A percentile compares a stretch with the other conserved stretches of the same genome.
Conservation (phyloP, 2,888 invertebrate genomes). For the Heliconius ethilla region DNA sequence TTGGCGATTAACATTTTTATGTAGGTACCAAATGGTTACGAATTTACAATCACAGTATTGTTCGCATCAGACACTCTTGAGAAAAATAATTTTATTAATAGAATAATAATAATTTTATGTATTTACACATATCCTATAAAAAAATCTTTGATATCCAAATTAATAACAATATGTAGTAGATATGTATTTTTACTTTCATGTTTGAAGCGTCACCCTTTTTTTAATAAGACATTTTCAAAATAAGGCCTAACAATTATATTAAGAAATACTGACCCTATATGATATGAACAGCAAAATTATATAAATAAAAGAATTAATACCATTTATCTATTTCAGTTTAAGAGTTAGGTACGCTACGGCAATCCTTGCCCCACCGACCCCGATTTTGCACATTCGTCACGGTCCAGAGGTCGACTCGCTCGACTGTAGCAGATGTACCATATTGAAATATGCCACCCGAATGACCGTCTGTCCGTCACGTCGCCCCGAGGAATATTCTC, state of each 20-base stretch:
- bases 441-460: conserved; percentile 75
- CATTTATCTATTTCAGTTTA: conserved; percentile 7
- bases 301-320: neutral
- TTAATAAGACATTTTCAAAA: neutral
- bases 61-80: no score
- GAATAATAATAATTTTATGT: no score
- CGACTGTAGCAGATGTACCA: conserved; percentile 65
- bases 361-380: conserved; percentile 37
- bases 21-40: no score
- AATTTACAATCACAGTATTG: no score
- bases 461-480: conserved; percentile 65
- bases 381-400: conserved; percentile 67
- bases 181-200: no score
- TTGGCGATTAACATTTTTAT: no score
- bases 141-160: no score
- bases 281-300: neutral
- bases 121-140: no score
- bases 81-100: no score
- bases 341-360: conserved; percentile 14
- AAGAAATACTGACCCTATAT: no score
- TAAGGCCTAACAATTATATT: neutral
- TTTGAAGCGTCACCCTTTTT: neutral
- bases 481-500: conserved; percentile 66
- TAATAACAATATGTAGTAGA: no score
- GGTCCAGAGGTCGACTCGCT: conserved; percentile 59